Percentiles rank a stretch among this genome's conserved stretches.
phyloP scores from a whole-genome alignment of 2,797 vertebrate genomes.

The Peromyscus eremicus region DNA sequence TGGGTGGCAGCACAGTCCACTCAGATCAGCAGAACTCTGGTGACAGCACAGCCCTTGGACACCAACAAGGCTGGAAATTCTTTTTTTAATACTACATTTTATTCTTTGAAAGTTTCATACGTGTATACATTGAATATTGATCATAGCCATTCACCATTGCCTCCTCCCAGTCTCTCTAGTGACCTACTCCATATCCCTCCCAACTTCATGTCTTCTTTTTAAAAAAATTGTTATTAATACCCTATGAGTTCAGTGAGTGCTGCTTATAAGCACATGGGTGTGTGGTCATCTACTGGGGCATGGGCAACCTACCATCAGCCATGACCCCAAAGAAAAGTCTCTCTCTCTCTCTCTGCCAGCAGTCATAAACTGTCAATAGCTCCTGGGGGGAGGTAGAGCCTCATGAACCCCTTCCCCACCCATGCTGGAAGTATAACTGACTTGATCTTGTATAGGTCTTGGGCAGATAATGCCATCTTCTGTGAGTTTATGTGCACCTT shows the following conservation, averaged over 20 bases:
- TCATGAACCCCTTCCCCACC: not conserved
- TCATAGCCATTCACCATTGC: not conserved
- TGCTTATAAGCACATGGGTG: not conserved
- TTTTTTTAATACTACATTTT: not conserved
- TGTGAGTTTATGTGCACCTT: not conserved
- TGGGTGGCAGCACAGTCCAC: no score
- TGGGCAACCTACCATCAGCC: not conserved
- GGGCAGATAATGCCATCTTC: not conserved
- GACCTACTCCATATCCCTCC: not conserved
- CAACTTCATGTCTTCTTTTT: not conserved
- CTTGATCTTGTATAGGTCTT: not conserved
- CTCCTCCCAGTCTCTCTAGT: not conserved
- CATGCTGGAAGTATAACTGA: not conserved
- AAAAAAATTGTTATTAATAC: not conserved
- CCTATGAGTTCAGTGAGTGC: not conserved
- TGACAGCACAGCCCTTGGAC: no score
- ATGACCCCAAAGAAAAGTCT: not conserved
- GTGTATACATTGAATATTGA: not conserved
- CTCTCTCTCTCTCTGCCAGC: not conserved
- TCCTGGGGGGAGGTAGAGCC: not conserved
- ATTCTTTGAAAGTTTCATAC: not conserved
- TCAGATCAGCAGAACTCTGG: no score
- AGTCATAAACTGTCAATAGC: not conserved
- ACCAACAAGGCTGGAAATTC: no score
- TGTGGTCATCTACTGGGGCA: not conserved